Evolutionary conservation across 2,113 vertebrate genomes (phyloP), one percentile per base, ranked within the genome.

Genomic region (Polyodon spathula): DNA sequence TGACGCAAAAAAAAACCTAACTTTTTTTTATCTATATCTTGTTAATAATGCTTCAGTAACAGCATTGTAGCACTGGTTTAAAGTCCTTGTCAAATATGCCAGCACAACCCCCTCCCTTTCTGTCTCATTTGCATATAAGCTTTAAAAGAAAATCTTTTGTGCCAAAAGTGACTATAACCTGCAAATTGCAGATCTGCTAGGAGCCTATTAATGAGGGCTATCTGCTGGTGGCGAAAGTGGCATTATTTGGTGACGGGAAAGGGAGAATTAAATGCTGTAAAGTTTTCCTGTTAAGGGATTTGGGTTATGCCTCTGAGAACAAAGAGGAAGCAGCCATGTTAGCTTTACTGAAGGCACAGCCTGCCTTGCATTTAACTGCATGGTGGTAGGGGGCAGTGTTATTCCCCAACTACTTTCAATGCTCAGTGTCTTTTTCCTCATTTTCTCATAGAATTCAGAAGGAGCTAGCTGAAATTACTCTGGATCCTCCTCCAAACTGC

Each of bases 251-350:
- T 72, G 50, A 71, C 70, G 67, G 2, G 8, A 68, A 58, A 69
- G 73, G 71, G 76, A 75, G 81, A 67, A 79, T 81, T 75, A 71
- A 78, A 85, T 82, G 79, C 86, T 79, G 77, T 79, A 82, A 92
- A 92, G 88, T 93, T 92, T 89, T 81, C 78, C 77, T 84, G 88
- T 77, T 86, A 60, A 84, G 88, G 87, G 89, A 90, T 90, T 91
- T 89, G 83, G 85, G 85, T 89, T 90, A 85, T 90, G 89, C 88
- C 89, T 91, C 83, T 85, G 89, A 93, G 90, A 92, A 93, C 91
- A 93, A 93, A 93, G 91, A 91, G 87, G 89, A 89, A 92, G 91
- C 91, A 91, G 90, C 91, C 90, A 92, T 93, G 90, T 93, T 93
- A 91, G 90, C 87, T 83, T 88, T 88, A 87, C 86, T 85, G 88